Base-by-base conservation (phyloP, 2,888 invertebrate species). In the Eurytoma californica region DNA sequence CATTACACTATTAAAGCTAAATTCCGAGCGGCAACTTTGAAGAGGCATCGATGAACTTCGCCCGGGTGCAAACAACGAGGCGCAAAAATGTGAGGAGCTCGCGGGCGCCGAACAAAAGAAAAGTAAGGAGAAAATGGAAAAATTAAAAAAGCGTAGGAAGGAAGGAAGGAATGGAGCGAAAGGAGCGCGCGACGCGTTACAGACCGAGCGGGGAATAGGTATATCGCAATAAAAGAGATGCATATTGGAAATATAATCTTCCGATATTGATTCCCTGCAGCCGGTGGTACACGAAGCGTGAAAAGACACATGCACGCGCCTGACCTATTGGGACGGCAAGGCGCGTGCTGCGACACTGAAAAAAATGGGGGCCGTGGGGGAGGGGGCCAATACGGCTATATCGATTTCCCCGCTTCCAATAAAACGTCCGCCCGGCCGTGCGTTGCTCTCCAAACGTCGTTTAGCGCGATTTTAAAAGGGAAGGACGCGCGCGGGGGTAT, bases 241-340 rank as follows among this genome's bases (percentile, higher is more conserved):
- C 61, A 69, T 69, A 63, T 63, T 14, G 76, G 24, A 76, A 75
- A 75, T 75, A 68, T 75, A 68, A 75, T 75, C 66, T 60, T 68
- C 55, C 47, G 47, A 63, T 47, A 63, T 76, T n/a, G 68, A 63
- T 60, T 69, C 28, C 51, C 18, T 60, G n/a, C 63, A 39, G 61
- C 14, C 49, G 16, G 66, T 49, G 5, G 18, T 20, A 47, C 51
- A n/a, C 77, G 53, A 58, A 72, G 66, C 53, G 66, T 77, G 58
- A 66, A 72, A 77, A 77, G 66, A 77, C 66, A 60, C 67, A 66
- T 66, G 53, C 51, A 77, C 63, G 47, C 55, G 55, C 49, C 73
- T 65, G 55, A 57, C 47, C 65, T 57, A 73, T 65, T 20, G 65
- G 57, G 47, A 63, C 30, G 63, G 65, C 14, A 20, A 61, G 53